These are phyloP conservation scores for Pleuronectes platessa DNA, from an alignment of 2,113 vertebrate species.

Conservation along the genomic window DNA sequence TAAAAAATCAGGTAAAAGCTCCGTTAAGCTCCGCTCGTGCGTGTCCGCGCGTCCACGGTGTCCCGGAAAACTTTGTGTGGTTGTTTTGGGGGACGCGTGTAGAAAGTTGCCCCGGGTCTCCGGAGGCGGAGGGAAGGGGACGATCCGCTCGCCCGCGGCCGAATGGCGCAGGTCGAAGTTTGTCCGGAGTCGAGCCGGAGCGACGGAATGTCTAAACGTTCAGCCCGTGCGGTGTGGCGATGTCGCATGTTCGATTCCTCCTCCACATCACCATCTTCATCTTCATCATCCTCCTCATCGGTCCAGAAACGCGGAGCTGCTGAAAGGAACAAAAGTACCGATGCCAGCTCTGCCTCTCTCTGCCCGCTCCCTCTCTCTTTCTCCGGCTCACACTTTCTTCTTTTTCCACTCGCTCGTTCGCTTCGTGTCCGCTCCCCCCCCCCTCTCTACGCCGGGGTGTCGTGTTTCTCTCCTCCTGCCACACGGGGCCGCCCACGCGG, in stretches of 20 bases:
- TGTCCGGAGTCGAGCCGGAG: conserved; percentile 67
- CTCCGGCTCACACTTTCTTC: conserved; percentile 72
- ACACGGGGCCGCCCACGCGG: conserved; percentile 86
- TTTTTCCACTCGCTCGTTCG: conserved; percentile 81
- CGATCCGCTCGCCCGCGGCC: conserved; percentile 53
- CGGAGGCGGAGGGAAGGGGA: conserved; percentile 6
- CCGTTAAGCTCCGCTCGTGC: not conserved
- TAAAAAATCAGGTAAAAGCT: too few relatives aligned
- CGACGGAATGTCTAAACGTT: conserved; percentile 69
- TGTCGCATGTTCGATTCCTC: conserved; percentile 73
- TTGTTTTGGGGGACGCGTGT: not conserved
- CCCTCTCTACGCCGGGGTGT: conserved; percentile 77
- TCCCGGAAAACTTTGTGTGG: conserved; percentile 20
- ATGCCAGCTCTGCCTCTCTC: conserved; percentile 58
- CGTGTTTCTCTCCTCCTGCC: conserved; percentile 84
- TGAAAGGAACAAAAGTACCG: conserved; percentile 39
- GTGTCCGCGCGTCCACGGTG: not conserved
- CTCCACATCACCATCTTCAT: conserved; percentile 52
- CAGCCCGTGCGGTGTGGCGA: conserved; percentile 49
- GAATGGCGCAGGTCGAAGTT: conserved; percentile 74
- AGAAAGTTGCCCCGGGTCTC: conserved; percentile 64
- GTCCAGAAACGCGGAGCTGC: conserved; percentile 41
- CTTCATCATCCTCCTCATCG: conserved; percentile 43
- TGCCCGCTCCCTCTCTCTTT: conserved; percentile 38
- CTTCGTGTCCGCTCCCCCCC: conserved; percentile 58